Base-by-base conservation (phyloP, 2,113 vertebrate genomes). In the Pluvialis apricaria region DNA sequence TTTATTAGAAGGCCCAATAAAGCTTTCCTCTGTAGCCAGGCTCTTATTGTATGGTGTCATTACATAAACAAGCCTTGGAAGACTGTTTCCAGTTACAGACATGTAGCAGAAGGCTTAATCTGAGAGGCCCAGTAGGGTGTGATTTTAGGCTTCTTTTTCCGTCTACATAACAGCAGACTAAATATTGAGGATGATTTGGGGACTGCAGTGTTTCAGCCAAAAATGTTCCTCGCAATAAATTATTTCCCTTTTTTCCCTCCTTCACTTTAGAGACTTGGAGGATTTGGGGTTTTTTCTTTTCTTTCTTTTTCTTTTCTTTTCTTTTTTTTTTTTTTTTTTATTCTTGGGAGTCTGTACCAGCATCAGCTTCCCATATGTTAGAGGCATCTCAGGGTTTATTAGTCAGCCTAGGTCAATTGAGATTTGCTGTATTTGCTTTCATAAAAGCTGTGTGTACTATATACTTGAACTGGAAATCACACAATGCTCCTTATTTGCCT, bases 341-440 rank as follows among this genome's bases (percentile, higher is more conserved):
- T 88, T 54, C 29, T 51, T n/a, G 7, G 65, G 25, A 92, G 52
- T 91, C 47, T 96, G 20, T 57, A 91, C 40, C 26, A 77, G 64
- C 86, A 86, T 83, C 88, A 44, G 44, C 29, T 96, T 87, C 45
- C 88, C 89, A 92, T 88, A 95, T 97, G 95, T 85, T 82, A 95
- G 85, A 92, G 47, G 73, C 77, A 92, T 97, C 93, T 94, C 79
- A 68, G 26, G 14, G 51, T 97, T 98, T 97, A 97, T 96, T 97
- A 94, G 73, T 92, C 89, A 96, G 88, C 54, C 52, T 69, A 96
- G 72, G 92, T 97, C 92, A 85, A 81, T 62, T 82, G 85, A 75
- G 49, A 96, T 97, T 97, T 96, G 85, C 77, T 87, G 76, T 97
- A 94, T 97, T 98, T 97, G 88, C 91, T 95, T 97, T 98, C 96